Evolutionary conservation across 2,888 invertebrate species (phyloP).

Genomic region (Ectobius pallidus): DNA sequence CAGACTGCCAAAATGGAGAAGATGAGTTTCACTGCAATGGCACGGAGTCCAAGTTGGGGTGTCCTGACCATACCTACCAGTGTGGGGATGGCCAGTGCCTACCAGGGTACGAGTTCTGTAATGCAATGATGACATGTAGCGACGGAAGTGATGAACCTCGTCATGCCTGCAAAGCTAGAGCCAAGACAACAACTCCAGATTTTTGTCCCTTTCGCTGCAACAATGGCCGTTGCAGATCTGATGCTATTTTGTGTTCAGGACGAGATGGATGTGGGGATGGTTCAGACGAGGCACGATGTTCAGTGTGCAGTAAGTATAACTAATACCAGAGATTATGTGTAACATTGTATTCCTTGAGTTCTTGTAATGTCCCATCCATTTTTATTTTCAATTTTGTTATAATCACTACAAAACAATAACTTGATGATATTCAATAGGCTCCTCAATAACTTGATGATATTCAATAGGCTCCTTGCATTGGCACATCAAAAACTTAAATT

Average conservation of each 20-base stretch:
- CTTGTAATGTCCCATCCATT: too few species aligned
- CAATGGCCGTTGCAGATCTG: constrained; percentile 86
- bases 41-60: constrained; percentile 52
- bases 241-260: constrained; percentile 88
- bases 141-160: constrained; percentile 90
- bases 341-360: background rate
- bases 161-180: constrained; percentile 69
- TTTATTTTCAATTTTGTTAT: too few species aligned
- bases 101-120: constrained; percentile 91
- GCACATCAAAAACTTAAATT: too few species aligned
- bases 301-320: constrained; percentile 86
- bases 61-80: constrained; percentile 82
- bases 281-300: constrained; percentile 83
- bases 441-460: too few species aligned
- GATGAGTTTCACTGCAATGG: constrained; percentile 51
- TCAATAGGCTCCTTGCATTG: too few species aligned
- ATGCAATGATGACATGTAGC: constrained; percentile 83
- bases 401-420: too few species aligned
- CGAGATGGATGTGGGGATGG: constrained; percentile 91
- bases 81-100: constrained; percentile 86
- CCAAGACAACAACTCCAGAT: background rate
- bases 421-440: too few species aligned
- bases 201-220: constrained; percentile 82
- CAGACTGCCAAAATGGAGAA: constrained; percentile 54
- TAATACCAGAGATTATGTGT: background rate